Base-by-base conservation (phyloP, 2,113 vertebrate genomes). In the Columba janthina region DNA sequence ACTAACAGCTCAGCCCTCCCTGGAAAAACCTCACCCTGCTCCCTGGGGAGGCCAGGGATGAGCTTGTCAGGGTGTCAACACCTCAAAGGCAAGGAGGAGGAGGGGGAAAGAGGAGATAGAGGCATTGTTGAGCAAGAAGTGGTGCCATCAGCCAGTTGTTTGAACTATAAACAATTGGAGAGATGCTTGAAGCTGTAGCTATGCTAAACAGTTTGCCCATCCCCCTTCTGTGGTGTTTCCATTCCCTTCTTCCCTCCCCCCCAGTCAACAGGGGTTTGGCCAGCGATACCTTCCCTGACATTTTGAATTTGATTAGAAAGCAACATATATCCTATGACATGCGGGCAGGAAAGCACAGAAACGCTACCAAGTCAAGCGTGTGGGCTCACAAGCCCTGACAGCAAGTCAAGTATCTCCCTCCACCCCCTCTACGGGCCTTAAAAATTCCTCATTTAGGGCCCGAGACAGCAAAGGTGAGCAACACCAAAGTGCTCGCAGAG, bases 131-230 rank as follows among this genome's bases (percentile, higher is more conserved):
- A 95, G 91, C 91, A 96, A 92, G 93, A 97, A 95, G 83, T 34
- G 77, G 61, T 95, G 87, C 94, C 87, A 85, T 61, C 93, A 87
- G 69, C 62, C 70, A 11, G 61, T 89, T 91, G 80, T 96, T 92
- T 95, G 84, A 96, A 87, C 84, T 69, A 73, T 44, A 94, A 97
- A 95, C 89, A 94, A 75, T n/a, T n/a, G 61, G 48, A 64, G 89
- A 80, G 88, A 58, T 86, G 88, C 75, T 90, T 25, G 79, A 66
- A 95, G 89, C 83, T 78, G 76, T 84, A 81, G 86, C 91, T 89
- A 69, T 86, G 95, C 83, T 78, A 84, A 97, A 74, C 28, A 90
- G 26, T 42, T 31, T 65, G 64, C 90, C 70, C 95, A 87, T 74
- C 77, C 93, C 54, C 89, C 93, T 86, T 9, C 65, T 6, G 38